A percentile compares a stretch with the other conserved stretches of the same genome.
Evolutionary conservation across 2,113 vertebrate species (phyloP).

Genomic region (Vireo altiloquus): DNA sequence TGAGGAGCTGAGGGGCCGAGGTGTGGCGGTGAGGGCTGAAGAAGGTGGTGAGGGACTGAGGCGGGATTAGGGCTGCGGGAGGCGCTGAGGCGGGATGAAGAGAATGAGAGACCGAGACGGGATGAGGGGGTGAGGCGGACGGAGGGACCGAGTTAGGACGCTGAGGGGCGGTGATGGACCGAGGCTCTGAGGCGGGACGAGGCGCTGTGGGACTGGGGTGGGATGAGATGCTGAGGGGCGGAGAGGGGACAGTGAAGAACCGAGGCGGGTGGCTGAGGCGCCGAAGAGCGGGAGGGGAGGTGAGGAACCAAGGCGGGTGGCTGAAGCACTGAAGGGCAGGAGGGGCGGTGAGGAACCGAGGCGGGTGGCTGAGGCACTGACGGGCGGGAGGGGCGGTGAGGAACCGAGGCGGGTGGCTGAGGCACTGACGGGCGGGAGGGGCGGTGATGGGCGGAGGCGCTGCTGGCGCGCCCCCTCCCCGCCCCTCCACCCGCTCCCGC

Average conservation of each 20-base stretch:
- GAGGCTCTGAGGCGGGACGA: background rate
- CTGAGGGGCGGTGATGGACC: background rate
- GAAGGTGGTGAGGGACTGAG: background rate
- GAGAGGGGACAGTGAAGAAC: fast-evolving
- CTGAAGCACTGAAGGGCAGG: too few relatives aligned
- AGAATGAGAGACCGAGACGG: background rate
- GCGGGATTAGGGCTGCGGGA: background rate
- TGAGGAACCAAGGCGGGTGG: background rate
- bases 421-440: too few relatives aligned
- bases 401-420: background rate
- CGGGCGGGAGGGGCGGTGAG: too few relatives aligned
- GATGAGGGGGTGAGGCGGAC: background rate
- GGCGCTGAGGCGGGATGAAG: background rate
- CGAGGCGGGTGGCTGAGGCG: background rate
- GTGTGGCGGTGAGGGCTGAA: background rate
- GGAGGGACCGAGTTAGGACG: background rate
- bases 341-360: background rate
- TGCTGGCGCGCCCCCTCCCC: too few relatives aligned
- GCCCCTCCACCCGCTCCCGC: too few relatives aligned
- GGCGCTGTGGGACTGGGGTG: background rate
- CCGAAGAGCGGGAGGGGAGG: too few relatives aligned
- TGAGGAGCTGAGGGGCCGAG: background rate
- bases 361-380: background rate
- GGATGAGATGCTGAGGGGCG: background rate
- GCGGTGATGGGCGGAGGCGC: too few relatives aligned